Conservation (phyloP, 2,797 vertebrate genomes). For the Hephaestus fuliginosus region DNA sequence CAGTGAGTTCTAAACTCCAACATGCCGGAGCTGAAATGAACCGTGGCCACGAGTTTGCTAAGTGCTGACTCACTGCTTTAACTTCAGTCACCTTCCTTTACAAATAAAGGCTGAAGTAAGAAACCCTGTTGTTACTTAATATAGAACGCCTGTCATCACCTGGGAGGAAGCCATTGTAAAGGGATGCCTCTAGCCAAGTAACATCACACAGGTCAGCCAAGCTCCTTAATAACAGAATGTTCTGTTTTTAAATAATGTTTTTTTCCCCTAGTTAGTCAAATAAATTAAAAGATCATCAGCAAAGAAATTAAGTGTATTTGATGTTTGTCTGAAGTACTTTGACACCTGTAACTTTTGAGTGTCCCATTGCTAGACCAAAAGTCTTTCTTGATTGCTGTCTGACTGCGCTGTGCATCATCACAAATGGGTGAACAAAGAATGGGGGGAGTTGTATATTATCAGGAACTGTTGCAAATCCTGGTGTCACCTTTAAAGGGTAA, state of each 20-base stretch:
- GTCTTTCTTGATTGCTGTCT: slow-evolving; percentile 11
- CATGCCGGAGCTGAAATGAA: background rate
- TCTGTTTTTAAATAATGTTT: too few species aligned
- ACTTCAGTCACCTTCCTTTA: background rate
- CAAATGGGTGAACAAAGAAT: slow-evolving; percentile 18
- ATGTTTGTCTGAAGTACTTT: background rate
- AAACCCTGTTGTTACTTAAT: background rate
- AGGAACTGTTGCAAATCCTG: slow-evolving; percentile 35
- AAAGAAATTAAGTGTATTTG: background rate
- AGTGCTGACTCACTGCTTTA: background rate
- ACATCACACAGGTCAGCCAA: background rate
- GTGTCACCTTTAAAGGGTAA: slow-evolving; percentile 54
- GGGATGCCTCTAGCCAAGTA: background rate
- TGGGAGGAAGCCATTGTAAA: background rate
- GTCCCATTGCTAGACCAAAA: background rate
- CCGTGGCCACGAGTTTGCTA: background rate
- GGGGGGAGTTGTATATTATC: slow-evolving; percentile 24
- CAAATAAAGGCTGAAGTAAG: background rate
- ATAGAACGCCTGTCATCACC: background rate
- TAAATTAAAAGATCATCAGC: background rate
- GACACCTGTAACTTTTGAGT: background rate
- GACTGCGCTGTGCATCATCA: slow-evolving; percentile 16
- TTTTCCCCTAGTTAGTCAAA: background rate
- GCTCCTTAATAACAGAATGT: background rate
- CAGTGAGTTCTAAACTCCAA: background rate